These are phyloP conservation scores for Drosophila mulleri DNA, from an alignment of 2,888 invertebrate genomes.

Conservation along the genomic window DNA sequence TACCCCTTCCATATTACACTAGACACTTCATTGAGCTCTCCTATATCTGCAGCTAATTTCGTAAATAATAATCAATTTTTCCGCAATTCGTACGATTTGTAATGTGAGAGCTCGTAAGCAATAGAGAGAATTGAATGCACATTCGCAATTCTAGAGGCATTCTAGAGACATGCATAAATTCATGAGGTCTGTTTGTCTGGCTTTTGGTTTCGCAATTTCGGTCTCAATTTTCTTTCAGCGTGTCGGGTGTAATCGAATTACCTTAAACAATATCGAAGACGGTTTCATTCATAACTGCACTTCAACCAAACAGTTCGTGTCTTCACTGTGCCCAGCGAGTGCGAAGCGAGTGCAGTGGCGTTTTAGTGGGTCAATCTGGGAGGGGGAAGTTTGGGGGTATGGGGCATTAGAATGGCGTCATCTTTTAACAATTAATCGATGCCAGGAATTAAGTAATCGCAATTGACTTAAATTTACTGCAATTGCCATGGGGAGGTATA, in stretches of 20 bases:
- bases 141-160: constrained; percentile 30
- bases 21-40: neutral
- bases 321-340: constrained; percentile 18
- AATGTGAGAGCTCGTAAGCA: constrained; percentile 11
- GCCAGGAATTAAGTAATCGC: constrained; percentile 19
- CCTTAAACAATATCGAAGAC: constrained; percentile 22
- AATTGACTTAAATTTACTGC: constrained; percentile 4
- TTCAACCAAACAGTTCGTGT: constrained; percentile 11
- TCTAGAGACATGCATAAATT: constrained; percentile 4
- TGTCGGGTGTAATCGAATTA: constrained; percentile 26
- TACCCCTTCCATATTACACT: neutral
- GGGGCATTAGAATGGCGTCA: constrained; percentile 42
- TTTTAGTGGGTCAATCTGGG: constrained; percentile 53
- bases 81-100: constrained; percentile 5
- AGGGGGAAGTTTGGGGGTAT: neutral
- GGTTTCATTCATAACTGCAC: constrained; percentile 33
- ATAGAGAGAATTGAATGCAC: constrained; percentile 11
- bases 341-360: neutral
- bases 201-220: neutral
- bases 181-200: constrained; percentile 7
- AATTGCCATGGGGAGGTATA: constrained; percentile 7
- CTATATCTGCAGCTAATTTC: neutral
- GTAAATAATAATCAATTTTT: neutral
- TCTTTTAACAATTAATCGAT: constrained; percentile 53
- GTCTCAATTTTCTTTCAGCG: constrained; percentile 1